These are phyloP conservation scores for Cossypha caffra DNA, from an alignment of 2,797 vertebrate genomes.

Conservation along the genomic window DNA sequence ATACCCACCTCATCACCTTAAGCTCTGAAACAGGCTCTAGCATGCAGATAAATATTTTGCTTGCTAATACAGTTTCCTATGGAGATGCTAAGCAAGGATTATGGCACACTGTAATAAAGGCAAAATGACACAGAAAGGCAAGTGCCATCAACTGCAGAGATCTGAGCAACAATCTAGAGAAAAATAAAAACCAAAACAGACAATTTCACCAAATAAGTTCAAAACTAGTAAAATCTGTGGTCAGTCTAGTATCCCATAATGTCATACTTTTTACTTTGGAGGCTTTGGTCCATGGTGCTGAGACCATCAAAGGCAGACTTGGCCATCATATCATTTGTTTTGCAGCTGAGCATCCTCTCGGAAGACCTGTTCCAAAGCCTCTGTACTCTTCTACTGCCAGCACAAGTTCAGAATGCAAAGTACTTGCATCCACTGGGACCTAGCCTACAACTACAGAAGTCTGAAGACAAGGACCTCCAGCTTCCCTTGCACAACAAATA, in stretches of 20 bases:
- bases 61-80: neutral
- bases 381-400: neutral
- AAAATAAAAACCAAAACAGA: neutral
- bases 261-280: neutral
- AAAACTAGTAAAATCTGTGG: neutral
- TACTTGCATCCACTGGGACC: accelerated
- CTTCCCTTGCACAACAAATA: neutral
- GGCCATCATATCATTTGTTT: neutral
- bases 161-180: neutral
- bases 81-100: neutral
- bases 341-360: neutral
- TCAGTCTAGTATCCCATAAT: neutral
- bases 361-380: neutral
- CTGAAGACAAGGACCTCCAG: neutral
- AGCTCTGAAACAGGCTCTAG: neutral
- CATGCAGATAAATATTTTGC: neutral
- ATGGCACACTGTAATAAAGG: neutral
- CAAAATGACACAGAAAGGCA: neutral
- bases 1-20: neutral
- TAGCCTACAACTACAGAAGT: neutral
- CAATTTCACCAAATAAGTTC: neutral
- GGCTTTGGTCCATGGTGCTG: accelerated
- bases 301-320: neutral
- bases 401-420: neutral
- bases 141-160: neutral